These are phyloP conservation scores for Rhysida immarginata DNA, from an alignment of 1,140 invertebrate genomes.

Conservation along the genomic window DNA sequence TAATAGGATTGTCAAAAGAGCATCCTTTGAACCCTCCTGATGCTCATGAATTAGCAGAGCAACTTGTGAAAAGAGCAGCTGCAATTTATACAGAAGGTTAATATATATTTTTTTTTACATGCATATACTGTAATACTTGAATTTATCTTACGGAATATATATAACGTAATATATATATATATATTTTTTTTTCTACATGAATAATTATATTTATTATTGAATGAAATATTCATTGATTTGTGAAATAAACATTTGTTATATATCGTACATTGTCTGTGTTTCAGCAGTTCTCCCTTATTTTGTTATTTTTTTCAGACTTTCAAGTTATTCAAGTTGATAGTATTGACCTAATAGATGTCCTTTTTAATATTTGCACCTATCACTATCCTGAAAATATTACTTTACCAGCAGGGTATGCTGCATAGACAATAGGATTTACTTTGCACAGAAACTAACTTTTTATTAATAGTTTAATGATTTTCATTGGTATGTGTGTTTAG, in stretches of 20 bases:
- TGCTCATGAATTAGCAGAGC: constrained; percentile 67
- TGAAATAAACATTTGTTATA: too few relatives aligned
- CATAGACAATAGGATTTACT: background rate
- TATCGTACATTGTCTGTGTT: too few relatives aligned
- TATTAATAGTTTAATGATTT: too few relatives aligned
- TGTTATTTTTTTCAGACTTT: constrained; percentile 21
- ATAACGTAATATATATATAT: too few relatives aligned
- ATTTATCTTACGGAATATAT: too few relatives aligned
- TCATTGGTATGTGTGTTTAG: constrained; percentile 26
- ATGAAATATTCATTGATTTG: too few relatives aligned
- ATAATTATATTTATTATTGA: too few relatives aligned
- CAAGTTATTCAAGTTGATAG: constrained; percentile 51
- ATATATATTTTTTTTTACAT: too few relatives aligned
- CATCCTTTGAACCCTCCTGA: constrained; percentile 64
- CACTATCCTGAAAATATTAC: constrained; percentile 83
- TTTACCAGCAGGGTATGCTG: constrained; percentile 45
- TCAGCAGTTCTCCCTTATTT: too few relatives aligned
- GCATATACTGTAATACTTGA: too few relatives aligned
- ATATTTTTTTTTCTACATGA: too few relatives aligned
- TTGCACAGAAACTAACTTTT: background rate
- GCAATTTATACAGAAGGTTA: constrained; percentile 44
- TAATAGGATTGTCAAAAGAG: constrained; percentile 72
- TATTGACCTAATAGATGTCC: constrained; percentile 68
- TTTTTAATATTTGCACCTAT: constrained; percentile 81
- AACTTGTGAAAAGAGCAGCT: constrained; percentile 67